These are phyloP conservation scores for Brachirus orientalis DNA, from an alignment of 2,113 vertebrate genomes.

Conservation along the genomic window DNA sequence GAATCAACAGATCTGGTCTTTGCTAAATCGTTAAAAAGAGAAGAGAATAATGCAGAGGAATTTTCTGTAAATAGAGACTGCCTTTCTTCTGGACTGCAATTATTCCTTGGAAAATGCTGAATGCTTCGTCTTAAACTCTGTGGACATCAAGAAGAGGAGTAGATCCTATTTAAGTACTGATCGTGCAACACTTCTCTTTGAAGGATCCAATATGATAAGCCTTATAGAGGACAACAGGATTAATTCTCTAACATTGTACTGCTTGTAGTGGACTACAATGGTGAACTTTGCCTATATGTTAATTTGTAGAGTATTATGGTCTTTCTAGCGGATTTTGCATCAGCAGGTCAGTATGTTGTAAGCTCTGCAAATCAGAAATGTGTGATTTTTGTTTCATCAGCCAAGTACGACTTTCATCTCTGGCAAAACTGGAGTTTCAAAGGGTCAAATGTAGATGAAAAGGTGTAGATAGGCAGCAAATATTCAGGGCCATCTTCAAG, in stretches of 20 bases:
- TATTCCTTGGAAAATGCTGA: conserved; percentile 44
- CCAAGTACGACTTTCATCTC: conserved; percentile 24
- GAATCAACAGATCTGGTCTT: conserved; percentile 67
- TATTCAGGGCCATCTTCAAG: conserved; percentile 42
- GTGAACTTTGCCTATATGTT: conserved; percentile 60
- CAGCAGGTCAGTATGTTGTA: conserved; percentile 23
- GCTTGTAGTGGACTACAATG: conserved; percentile 67
- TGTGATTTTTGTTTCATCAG: conserved; percentile 33
- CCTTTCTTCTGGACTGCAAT: conserved; percentile 56
- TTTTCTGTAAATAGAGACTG: conserved; percentile 76
- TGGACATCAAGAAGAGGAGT: conserved; percentile 39
- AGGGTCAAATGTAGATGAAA: conserved; percentile 2
- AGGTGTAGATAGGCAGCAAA: conserved; percentile 16
- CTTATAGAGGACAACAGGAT: conserved; percentile 51
- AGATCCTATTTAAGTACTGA: conserved; percentile 23
- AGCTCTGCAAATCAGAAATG: conserved; percentile 13
- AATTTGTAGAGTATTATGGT: conserved; percentile 54
- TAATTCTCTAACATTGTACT: conserved; percentile 60
- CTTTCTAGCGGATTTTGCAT: conserved; percentile 15
- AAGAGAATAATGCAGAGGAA: conserved; percentile 38
- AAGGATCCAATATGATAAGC: conserved; percentile 51
- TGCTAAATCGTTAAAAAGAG: conserved; percentile 24
- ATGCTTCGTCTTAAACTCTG: conserved; percentile 49
- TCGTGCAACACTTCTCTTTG: conserved; percentile 17
- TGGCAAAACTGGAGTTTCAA: conserved; percentile 21